Base-by-base conservation (phyloP, 2,888 invertebrate genomes). In the Frankliniella intonsa region DNA sequence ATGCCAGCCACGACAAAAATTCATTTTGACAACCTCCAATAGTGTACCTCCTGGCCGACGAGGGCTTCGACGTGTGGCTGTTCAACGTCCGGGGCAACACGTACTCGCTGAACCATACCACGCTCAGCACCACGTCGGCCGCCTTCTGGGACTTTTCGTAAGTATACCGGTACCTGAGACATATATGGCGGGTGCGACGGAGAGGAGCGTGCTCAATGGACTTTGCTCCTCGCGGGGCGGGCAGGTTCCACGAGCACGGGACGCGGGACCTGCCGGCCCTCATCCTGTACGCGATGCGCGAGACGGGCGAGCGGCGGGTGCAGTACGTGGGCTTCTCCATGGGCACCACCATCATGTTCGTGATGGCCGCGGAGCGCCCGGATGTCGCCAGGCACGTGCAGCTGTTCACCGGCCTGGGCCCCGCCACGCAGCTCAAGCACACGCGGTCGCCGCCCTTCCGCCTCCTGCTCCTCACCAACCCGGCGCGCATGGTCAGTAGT, bases 241-340 rank as follows among this genome's bases (percentile, higher is more conserved):
- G 69, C 69, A 76, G 69, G 69, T 76, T 76, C 69, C 69, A 76
- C 25, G 69, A 76, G 69, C 69, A 76, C 25, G 69, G 22, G 22
- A 25, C 25, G 22, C 25, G 3, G 11, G 69, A 76, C 69, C 69
- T 76, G 69, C 69, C 69, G 22, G 69, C 69, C 69, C 11, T 25
- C 3, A 25, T 76, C 69, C 22, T 25, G 69, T 76, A 76, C 10
- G 69, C 25, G 69, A 25, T 76, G 22, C 69, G 25, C 22, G 69
- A 9, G 69, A 76, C 69, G 22, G 69, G 69, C 69, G 22, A 76
- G 69, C 69, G 25, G 69, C n/a, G 25, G 69, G 25, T 76, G 69
- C 69, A 76, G 69, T 76, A 76, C 69, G 69, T 76, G 69, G 69
- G 69, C 69, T 76, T 76, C 69, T 76, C 69, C 69, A 76, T 76